Percentiles rank a stretch among this genome's conserved stretches.
Evolutionary conservation across 2,113 vertebrate species (phyloP).

Genomic region (Sebastes fasciatus): DNA sequence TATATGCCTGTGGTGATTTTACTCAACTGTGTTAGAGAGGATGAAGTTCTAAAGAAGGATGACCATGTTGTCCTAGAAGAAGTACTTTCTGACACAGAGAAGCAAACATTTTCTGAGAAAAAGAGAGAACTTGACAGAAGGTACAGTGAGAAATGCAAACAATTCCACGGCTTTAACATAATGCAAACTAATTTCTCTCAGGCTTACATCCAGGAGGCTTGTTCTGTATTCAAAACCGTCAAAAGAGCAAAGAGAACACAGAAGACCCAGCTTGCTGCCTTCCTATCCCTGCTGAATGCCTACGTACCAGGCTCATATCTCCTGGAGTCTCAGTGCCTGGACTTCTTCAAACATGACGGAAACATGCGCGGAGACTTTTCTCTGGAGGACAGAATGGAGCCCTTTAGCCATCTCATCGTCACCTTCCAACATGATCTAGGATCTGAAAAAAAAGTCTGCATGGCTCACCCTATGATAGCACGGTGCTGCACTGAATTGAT

Average conservation of each 20-base stretch:
- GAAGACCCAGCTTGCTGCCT: slow-evolving; percentile 42
- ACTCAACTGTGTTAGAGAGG: slow-evolving; percentile 43
- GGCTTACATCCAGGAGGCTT: background rate
- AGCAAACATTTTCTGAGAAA: background rate
- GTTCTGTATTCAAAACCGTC: background rate
- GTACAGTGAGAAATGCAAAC: background rate
- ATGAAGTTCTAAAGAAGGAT: background rate
- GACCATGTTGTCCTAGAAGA: background rate
- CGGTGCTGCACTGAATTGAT: background rate
- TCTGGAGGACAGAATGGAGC: slow-evolving; percentile 44
- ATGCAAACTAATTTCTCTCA: slow-evolving; percentile 38
- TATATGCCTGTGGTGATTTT: slow-evolving; percentile 25
- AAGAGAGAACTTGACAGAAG: background rate
- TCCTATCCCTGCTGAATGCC: slow-evolving; percentile 42
- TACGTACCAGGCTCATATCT: slow-evolving; percentile 63
- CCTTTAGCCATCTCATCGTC: slow-evolving; percentile 49
- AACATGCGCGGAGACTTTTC: background rate
- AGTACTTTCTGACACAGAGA: slow-evolving; percentile 23
- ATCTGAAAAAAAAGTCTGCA: background rate
- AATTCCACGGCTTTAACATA: slow-evolving; percentile 65
- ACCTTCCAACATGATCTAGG: background rate
- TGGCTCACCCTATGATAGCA: slow-evolving; percentile 65
- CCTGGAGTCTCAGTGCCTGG: slow-evolving; percentile 46
- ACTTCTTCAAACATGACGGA: background rate
- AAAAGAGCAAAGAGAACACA: fast-evolving